phyloP scores from a whole-genome alignment of 2,113 vertebrate species.

The Megaceryle maxima region DNA sequence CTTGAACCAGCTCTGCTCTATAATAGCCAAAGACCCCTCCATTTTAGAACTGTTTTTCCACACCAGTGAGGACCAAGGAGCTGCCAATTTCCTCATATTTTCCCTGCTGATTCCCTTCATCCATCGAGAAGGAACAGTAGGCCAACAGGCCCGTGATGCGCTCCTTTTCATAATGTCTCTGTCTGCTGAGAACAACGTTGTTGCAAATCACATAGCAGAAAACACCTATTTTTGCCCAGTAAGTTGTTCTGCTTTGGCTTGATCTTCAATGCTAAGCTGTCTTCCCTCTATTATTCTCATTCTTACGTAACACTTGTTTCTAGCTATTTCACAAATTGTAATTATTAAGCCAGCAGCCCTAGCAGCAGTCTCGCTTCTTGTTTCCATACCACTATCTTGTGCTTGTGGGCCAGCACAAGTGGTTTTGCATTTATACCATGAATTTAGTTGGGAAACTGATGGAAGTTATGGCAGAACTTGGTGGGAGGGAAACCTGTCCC shows the following conservation, averaged over 20 bases:
- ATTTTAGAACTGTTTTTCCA: constrained; percentile 97
- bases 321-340: not conserved
- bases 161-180: constrained; percentile 95
- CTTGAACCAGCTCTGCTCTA: constrained; percentile 92
- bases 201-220: constrained; percentile 90
- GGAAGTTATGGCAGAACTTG: not conserved
- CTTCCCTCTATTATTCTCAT: not conserved
- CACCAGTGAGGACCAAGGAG: constrained; percentile 96
- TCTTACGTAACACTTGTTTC: not conserved
- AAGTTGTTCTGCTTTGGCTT: constrained; percentile 56
- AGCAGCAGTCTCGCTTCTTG: not conserved
- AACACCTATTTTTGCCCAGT: constrained; percentile 98
- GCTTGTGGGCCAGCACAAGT: not conserved
- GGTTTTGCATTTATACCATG: not conserved
- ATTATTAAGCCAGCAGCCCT: not conserved
- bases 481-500: not conserved
- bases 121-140: constrained; percentile 91
- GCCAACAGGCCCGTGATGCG: constrained; percentile 93
- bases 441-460: not conserved
- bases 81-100: constrained; percentile 98
- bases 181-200: constrained; percentile 90
- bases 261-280: not conserved
- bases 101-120: constrained; percentile 97
- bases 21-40: constrained; percentile 92
- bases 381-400: not conserved